phyloP scores from a whole-genome alignment of 2,113 vertebrate genomes.

The Picathartes gymnocephalus region DNA sequence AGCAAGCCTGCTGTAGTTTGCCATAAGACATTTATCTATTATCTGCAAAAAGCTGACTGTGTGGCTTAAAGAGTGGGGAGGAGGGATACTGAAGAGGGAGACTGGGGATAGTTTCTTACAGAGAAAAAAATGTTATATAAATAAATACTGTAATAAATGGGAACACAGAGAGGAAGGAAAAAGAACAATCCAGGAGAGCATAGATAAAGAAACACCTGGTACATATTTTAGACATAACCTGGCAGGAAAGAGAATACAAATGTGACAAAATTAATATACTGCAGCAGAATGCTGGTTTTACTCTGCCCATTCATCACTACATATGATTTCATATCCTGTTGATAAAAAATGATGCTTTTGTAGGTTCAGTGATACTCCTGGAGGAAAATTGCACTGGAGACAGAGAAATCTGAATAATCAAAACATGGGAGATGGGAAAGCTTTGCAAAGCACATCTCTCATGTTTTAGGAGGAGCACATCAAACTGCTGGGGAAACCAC shows the following conservation, averaged over 20 bases:
- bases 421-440: background rate
- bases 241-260: constrained; percentile 5
- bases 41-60: background rate
- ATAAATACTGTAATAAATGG: constrained; percentile 12
- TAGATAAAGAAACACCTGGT: background rate
- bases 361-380: background rate
- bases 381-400: background rate
- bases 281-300: background rate
- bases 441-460: background rate
- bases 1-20: background rate
- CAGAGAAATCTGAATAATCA: background rate
- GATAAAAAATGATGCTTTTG: background rate
- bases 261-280: constrained; percentile 41
- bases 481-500: background rate
- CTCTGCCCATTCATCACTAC: background rate
- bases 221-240: background rate
- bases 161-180: constrained; percentile 7
- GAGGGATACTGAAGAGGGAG: background rate
- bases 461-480: background rate
- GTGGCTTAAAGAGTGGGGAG: background rate
- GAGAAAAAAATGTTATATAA: background rate
- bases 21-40: background rate
- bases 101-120: background rate
- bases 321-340: background rate
- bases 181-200: background rate